phyloP scores from a whole-genome alignment of 2,888 invertebrate genomes.

The Cryptus armator region DNA sequence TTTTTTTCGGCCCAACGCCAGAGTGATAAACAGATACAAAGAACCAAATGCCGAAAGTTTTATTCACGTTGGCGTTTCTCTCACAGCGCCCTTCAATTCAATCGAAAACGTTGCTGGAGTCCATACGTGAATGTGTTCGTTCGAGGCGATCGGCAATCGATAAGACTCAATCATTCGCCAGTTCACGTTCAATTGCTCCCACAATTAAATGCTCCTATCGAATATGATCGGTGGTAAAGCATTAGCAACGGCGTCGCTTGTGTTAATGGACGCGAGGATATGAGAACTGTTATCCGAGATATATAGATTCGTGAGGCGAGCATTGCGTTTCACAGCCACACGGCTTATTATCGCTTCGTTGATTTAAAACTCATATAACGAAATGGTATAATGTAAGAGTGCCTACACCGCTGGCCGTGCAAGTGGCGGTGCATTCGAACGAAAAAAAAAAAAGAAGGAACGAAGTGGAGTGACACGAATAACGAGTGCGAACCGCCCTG shows the following conservation, averaged over 20 bases:
- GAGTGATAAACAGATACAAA: slow-evolving; percentile 1
- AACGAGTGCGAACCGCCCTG: slow-evolving; percentile 51
- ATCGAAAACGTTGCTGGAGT: slow-evolving; percentile 1
- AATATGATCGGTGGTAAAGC: slow-evolving; percentile 7
- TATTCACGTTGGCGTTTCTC: background rate
- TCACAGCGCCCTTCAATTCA: background rate
- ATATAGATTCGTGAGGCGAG: slow-evolving; percentile 14
- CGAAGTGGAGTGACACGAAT: slow-evolving; percentile 61
- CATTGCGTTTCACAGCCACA: slow-evolving; percentile 22
- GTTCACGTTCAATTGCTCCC: slow-evolving; percentile 20
- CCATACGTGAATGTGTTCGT: background rate
- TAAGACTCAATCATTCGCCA: slow-evolving; percentile 5
- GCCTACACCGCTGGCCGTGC: background rate
- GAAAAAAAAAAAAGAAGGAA: slow-evolving; percentile 55
- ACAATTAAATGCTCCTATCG: slow-evolving; percentile 25
- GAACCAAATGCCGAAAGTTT: background rate
- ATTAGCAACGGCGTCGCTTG: background rate
- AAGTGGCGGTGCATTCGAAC: slow-evolving; percentile 15
- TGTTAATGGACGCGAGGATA: background rate
- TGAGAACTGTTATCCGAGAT: background rate
- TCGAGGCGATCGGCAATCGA: background rate
- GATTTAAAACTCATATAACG: slow-evolving; percentile 47
- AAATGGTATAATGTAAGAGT: slow-evolving; percentile 39
- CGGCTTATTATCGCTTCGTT: slow-evolving; percentile 37
- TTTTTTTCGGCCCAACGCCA: slow-evolving; percentile 42